Evolutionary conservation across 2,888 invertebrate species (phyloP).

Genomic region (Stenodema calcarata): DNA sequence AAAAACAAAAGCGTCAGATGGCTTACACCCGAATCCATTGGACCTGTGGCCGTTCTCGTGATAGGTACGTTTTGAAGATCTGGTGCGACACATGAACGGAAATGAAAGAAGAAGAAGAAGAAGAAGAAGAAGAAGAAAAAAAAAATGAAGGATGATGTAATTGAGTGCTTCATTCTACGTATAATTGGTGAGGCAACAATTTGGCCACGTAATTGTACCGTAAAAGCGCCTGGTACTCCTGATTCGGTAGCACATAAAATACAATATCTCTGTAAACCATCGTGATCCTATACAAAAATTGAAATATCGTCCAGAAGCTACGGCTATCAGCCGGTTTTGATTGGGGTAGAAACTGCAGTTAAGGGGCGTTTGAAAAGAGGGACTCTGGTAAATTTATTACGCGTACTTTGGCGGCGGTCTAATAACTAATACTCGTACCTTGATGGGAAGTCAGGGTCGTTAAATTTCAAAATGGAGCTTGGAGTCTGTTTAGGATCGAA

Average conservation of each 20-base stretch:
- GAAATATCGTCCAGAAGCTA: background rate
- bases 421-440: background rate
- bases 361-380: background rate
- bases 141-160: too few species aligned
- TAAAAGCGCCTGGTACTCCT: background rate
- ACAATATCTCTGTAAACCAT: background rate
- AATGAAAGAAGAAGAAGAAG: too few species aligned
- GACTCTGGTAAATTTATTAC: background rate
- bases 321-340: background rate
- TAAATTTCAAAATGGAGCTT: background rate
- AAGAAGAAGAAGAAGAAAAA: too few species aligned
- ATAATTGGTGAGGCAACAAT: background rate
- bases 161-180: too few species aligned
- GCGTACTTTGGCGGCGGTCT: background rate
- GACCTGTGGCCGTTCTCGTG: too few species aligned
- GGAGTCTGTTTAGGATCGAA: background rate
- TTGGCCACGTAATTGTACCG: background rate
- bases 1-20: too few species aligned
- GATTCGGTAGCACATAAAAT: background rate
- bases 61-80: too few species aligned
- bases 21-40: too few species aligned
- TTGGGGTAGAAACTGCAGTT: background rate
- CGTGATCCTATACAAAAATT: background rate
- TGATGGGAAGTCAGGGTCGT: background rate
- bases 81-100: too few species aligned